Base-by-base conservation (phyloP, 2,113 vertebrate genomes). In the Naja naja region DNA sequence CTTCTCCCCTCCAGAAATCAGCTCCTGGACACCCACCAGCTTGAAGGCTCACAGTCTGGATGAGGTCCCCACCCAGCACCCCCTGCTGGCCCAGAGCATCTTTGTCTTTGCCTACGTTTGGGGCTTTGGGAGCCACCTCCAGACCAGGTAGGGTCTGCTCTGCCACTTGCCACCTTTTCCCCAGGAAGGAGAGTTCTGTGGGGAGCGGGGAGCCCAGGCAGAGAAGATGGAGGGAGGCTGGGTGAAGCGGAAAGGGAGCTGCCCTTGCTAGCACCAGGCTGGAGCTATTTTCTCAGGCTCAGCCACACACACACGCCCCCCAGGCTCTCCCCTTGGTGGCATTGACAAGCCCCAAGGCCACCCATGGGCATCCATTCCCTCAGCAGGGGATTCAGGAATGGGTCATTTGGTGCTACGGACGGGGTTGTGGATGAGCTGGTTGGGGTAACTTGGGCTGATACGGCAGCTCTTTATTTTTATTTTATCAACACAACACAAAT, bases 121-220 rank as follows among this genome's bases (percentile, higher is more conserved):
- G 98, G 98, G 98, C 49, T 99, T 99, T 95, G 97, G 98, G 95
- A 98, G 97, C 89, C 97, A 98, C 74, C 97, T 99, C 16, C 97
- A 98, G 52, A 96, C 98, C 92, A 97, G 97, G 98, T 99, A 97
- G 34, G 39, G 30, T 27, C 22, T 27, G 39, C 45, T n/a, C 23
- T 3, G 23, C 88, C 34, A 14, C 10, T 45, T 25, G 54, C 55
- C 16, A 0, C 12, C 12, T 8, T 81, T 43, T 9, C 16, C 74
- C 34, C 18, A 81, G 74, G 3, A 3, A 39, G 34, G 18, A 18
- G 16, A 9, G 16, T 74, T 74, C n/a, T 0, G 47, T 7, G 64
- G 5, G 43, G 4, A 9, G 22, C 2, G 43, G 43, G 23, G 43
- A 47, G 27, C n/a, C 53, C n/a, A 4, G 53, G 34, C 0, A 5